Conservation (phyloP, 2,797 vertebrate genomes). For the Myotis pilosus region DNA sequence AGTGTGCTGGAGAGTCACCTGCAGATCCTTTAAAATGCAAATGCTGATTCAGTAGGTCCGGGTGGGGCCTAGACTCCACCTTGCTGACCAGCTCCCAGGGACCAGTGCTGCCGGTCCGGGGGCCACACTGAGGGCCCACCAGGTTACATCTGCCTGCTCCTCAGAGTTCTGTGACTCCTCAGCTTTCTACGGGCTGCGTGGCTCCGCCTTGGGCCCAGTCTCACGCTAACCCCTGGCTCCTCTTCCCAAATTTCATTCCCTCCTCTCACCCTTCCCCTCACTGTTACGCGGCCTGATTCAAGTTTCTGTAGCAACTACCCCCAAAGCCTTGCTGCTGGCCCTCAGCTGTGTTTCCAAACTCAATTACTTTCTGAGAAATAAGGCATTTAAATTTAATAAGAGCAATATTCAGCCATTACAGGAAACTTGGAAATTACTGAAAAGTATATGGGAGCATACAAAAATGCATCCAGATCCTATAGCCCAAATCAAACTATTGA, state of each 20-base stretch:
- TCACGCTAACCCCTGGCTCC: background rate
- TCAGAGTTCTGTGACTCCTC: background rate
- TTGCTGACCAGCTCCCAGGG: background rate
- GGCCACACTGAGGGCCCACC: background rate
- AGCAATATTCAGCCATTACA: background rate
- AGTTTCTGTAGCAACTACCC: background rate
- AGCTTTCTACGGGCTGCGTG: background rate
- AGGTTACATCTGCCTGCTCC: background rate
- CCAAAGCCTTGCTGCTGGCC: background rate
- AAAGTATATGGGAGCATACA: background rate
- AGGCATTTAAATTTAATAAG: slow-evolving; percentile 17
- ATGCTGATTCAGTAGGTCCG: background rate
- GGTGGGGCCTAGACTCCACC: background rate
- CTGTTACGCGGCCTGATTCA: background rate
- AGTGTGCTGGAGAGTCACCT: rapidly evolving
- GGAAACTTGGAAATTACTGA: slow-evolving; percentile 31
- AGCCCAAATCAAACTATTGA: background rate
- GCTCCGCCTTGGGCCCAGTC: background rate
- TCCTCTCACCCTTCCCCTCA: background rate
- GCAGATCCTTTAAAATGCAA: background rate
- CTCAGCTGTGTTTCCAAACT: slow-evolving; percentile 10
- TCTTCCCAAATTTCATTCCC: background rate
- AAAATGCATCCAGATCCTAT: background rate
- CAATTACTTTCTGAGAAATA: slow-evolving; percentile 15
- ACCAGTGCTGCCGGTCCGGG: background rate